These are phyloP conservation scores for Lutjanus argentimaculatus DNA, from an alignment of 2,797 vertebrate genomes.

Conservation along the genomic window DNA sequence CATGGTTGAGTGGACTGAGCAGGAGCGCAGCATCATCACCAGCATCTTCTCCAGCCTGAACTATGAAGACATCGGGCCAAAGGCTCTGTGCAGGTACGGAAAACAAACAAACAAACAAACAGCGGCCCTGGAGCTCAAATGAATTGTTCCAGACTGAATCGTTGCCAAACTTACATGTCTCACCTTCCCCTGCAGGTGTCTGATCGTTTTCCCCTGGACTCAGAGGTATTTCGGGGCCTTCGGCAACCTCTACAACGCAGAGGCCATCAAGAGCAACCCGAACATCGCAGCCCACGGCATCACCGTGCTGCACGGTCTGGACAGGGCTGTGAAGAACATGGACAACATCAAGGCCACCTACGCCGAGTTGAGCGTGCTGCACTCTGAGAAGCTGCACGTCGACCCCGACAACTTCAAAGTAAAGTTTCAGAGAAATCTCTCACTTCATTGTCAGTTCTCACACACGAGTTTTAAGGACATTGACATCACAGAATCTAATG, in stretches of 20 bases:
- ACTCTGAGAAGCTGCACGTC: constrained; percentile 91
- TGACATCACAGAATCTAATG: background rate
- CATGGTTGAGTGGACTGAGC: constrained; percentile 85
- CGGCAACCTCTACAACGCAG: constrained; percentile 87
- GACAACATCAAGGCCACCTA: constrained; percentile 87
- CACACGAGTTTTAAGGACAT: background rate
- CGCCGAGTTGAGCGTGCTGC: constrained; percentile 85
- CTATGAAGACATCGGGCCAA: constrained; percentile 77
- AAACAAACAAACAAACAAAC: no score
- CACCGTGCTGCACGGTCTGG: constrained; percentile 89
- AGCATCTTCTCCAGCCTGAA: constrained; percentile 76
- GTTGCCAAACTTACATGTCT: background rate
- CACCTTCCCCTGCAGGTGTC: constrained; percentile 78
- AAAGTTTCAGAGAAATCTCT: background rate
- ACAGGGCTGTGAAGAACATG: constrained; percentile 89
- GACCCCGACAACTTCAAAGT: constrained; percentile 93
- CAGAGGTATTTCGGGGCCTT: constrained; percentile 90
- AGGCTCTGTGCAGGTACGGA: constrained; percentile 78
- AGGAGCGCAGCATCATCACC: constrained; percentile 78
- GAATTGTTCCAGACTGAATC: background rate
- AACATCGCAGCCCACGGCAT: constrained; percentile 86
- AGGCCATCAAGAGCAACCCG: constrained; percentile 85
- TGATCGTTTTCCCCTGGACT: constrained; percentile 93
- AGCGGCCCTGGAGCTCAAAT: no score
- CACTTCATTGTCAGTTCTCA: no score